Conservation (phyloP, 2,113 vertebrate genomes). For the Chamaetylas fuelleborni region DNA sequence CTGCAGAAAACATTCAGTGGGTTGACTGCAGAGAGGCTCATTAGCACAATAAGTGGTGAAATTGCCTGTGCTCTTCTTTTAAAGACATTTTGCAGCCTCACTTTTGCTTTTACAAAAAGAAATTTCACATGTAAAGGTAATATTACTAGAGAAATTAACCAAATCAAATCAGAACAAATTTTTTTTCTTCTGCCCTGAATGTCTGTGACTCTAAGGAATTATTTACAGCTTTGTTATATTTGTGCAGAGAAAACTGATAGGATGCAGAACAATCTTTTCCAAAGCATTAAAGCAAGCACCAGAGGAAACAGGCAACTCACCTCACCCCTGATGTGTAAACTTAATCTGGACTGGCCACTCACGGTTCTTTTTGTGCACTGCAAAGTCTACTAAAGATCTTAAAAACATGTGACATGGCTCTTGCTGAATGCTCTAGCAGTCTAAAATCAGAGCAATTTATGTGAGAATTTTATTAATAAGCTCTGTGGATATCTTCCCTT, state of each 20-base stretch:
- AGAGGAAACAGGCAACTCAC: neutral
- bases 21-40: neutral
- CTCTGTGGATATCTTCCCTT: neutral
- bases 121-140: neutral
- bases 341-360: neutral
- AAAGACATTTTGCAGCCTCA: neutral
- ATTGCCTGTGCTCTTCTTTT: neutral
- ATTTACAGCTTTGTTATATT: neutral
- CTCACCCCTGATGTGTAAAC: neutral
- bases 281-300: neutral
- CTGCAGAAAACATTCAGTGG: neutral
- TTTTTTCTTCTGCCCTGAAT: neutral
- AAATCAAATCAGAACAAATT: neutral
- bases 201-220: neutral
- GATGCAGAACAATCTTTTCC: neutral
- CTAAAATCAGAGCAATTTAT: neutral
- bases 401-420: neutral
- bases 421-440: neutral
- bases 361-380: neutral
- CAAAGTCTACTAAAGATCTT: neutral
- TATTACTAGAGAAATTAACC: neutral
- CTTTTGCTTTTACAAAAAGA: neutral
- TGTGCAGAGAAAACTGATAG: neutral
- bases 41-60: neutral
- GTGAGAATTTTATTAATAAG: neutral